phyloP scores from a whole-genome alignment of 2,113 vertebrate genomes.

The Antechinus flavipes region DNA sequence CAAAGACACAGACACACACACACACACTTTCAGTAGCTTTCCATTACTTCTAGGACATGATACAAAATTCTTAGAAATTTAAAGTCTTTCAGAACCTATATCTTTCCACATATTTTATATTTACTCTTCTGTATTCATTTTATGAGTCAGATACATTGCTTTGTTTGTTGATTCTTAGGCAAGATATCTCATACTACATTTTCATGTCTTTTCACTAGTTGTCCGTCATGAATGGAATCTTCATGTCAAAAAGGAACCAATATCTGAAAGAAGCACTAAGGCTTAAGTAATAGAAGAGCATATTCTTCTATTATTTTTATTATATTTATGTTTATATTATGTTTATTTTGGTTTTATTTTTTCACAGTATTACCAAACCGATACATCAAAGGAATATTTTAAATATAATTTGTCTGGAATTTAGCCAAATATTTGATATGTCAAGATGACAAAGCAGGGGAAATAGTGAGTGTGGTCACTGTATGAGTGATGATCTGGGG shows the following conservation, averaged over 20 bases:
- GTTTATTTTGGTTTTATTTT: neutral
- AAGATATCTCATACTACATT: neutral
- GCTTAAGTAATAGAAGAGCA: neutral
- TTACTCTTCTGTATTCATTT: neutral
- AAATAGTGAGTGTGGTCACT: neutral
- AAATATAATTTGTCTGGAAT: neutral
- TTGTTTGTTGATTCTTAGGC: neutral
- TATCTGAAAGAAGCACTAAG: neutral
- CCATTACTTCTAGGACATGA: too few species aligned
- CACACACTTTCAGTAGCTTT: too few species aligned
- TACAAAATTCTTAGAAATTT: too few species aligned
- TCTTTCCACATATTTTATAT: too few species aligned
- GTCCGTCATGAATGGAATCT: neutral
- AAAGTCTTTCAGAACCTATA: too few species aligned
- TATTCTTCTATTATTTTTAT: too few species aligned
- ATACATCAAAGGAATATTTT: neutral
- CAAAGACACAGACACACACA: too few species aligned
- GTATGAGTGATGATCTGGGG: neutral
- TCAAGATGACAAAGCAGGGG: neutral
- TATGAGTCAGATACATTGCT: neutral
- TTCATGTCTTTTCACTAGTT: neutral
- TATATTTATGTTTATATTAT: neutral
- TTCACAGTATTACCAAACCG: neutral
- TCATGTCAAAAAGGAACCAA: neutral
- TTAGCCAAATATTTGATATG: neutral